phyloP scores from a whole-genome alignment of 1,140 invertebrate genomes.

The Drosophila kanapiae region DNA sequence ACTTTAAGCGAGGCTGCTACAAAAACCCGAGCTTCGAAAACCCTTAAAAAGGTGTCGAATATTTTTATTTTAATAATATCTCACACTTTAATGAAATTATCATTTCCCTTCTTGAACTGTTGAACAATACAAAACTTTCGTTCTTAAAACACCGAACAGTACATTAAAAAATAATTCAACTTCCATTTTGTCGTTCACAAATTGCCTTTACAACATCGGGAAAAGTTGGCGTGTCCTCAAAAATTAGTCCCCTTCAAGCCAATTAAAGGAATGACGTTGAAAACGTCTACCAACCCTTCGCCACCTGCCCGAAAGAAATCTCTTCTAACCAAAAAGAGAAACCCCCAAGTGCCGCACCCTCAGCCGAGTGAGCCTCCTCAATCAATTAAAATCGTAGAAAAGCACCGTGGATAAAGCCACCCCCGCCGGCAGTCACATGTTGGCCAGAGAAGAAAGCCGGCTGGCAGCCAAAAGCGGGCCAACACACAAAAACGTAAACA shows the following conservation, averaged over 20 bases:
- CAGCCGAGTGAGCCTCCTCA: constrained; percentile 10
- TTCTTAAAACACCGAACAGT: not conserved
- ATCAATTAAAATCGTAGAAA: constrained; percentile 41
- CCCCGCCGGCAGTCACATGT: constrained; percentile 51
- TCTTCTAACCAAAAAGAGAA: not conserved
- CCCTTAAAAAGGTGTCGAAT: no score
- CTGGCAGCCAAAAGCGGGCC: constrained; percentile 41
- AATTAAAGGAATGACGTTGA: constrained; percentile 10
- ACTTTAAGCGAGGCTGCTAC: no score
- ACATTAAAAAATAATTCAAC: not conserved
- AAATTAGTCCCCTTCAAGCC: constrained; percentile 3
- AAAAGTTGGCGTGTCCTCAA: not conserved
- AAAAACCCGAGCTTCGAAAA: no score
- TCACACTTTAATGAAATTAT: not conserved
- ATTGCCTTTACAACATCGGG: not conserved
- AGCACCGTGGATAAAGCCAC: constrained; percentile 25
- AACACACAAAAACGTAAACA: constrained; percentile 78
- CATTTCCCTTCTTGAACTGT: not conserved
- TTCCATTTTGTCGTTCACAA: not conserved
- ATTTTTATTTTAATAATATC: not conserved
- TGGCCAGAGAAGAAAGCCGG: constrained; percentile 63
- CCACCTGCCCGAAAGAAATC: constrained; percentile 6
- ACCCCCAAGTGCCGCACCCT: constrained; percentile 20
- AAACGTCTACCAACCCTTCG: constrained; percentile 27
- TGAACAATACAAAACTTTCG: not conserved